phyloP scores from a whole-genome alignment of 2,797 vertebrate species.

The Trichosurus vulpecula region DNA sequence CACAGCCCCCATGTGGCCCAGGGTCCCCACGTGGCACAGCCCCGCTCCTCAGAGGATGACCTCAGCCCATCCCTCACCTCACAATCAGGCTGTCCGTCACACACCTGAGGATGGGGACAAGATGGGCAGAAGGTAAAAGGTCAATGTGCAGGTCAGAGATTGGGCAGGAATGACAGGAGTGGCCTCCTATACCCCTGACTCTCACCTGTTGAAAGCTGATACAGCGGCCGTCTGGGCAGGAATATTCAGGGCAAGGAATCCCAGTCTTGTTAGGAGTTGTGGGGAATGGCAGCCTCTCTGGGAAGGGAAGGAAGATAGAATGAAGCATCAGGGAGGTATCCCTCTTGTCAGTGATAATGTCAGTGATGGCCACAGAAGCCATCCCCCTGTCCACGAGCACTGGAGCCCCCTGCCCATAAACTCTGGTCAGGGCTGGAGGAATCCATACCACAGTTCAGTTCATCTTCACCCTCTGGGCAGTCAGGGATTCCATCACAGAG shows the following conservation, averaged over 20 bases:
- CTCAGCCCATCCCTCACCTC: background rate
- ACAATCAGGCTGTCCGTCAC: slow-evolving; percentile 89
- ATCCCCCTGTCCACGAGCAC: accelerated
- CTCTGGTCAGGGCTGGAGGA: background rate
- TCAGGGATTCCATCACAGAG: slow-evolving; percentile 87
- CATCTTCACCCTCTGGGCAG: slow-evolving; percentile 89
- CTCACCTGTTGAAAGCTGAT: slow-evolving; percentile 88
- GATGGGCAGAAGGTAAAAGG: background rate
- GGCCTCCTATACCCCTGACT: accelerated
- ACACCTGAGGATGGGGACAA: slow-evolving; percentile 84
- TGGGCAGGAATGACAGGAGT: background rate
- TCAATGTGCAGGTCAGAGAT: background rate
- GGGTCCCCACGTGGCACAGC: slow-evolving; percentile 88
- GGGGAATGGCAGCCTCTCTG: slow-evolving; percentile 61
- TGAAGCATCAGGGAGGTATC: background rate
- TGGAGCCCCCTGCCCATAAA: background rate
- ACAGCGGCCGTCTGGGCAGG: slow-evolving; percentile 87
- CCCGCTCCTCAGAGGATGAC: slow-evolving; percentile 83
- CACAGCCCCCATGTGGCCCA: slow-evolving; percentile 91
- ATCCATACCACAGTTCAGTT: slow-evolving; percentile 88
- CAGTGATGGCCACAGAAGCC: background rate
- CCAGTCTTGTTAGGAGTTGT: slow-evolving; percentile 80
- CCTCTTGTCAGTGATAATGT: background rate
- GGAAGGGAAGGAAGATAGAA: background rate
- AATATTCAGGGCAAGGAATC: slow-evolving; percentile 87